These are phyloP conservation scores for Protobothrops mucrosquamatus DNA, from an alignment of 2,113 vertebrate species.

Conservation along the genomic window DNA sequence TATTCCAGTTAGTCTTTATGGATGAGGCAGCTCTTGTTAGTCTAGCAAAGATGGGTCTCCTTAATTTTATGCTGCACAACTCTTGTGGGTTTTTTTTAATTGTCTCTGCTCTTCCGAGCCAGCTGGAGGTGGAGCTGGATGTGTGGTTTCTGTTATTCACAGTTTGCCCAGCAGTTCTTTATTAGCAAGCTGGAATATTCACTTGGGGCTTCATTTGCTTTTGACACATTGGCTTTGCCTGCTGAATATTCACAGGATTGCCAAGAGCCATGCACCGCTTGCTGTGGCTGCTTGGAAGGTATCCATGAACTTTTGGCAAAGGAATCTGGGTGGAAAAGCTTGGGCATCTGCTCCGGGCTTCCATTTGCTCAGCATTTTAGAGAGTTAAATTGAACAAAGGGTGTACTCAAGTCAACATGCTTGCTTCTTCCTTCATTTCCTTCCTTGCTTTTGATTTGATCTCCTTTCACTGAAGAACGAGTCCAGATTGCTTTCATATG, in stretches of 20 bases:
- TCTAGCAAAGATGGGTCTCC: neutral
- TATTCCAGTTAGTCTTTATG: neutral
- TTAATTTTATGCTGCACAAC: neutral
- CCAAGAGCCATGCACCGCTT: neutral
- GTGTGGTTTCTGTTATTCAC: neutral
- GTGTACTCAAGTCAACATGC: neutral
- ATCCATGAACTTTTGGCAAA: neutral
- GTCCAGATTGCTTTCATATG: neutral
- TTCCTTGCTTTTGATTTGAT: neutral
- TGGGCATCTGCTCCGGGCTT: neutral
- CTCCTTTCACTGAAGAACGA: neutral
- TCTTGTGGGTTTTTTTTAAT: neutral
- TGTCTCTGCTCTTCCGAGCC: neutral
- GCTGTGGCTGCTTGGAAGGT: neutral
- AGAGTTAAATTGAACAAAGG: neutral
- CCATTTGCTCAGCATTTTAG: neutral
- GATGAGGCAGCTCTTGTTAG: neutral
- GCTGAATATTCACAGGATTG: neutral
- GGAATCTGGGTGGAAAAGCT: neutral
- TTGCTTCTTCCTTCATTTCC: neutral
- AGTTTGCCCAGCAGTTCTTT: neutral
- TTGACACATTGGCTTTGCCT: neutral
- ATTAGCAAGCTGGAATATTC: constrained; percentile 10
- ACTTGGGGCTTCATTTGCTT: neutral
- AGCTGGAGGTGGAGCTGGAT: neutral